Conservation (phyloP, 2,113 vertebrate species). For the Xiphophorus hellerii region DNA sequence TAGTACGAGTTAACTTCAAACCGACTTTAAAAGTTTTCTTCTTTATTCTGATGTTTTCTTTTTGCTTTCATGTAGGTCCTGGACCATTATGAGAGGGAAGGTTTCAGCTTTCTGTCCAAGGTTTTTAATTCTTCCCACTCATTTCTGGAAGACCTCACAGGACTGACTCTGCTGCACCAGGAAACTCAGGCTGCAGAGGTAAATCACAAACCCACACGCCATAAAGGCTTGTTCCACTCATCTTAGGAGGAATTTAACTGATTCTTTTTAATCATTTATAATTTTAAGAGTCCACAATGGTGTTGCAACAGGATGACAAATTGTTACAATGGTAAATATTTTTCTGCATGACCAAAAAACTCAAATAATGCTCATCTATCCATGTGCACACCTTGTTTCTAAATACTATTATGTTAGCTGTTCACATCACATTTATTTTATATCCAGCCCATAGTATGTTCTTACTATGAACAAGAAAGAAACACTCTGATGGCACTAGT, state of each 20-base stretch:
- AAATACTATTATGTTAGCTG: no score
- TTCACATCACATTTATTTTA: no score
- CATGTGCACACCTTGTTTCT: no score
- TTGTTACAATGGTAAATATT: no score
- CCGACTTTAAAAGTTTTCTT: not conserved
- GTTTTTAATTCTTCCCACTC: conserved; percentile 99
- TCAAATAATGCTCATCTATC: no score
- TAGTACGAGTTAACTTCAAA: not conserved
- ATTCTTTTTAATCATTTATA: no score
- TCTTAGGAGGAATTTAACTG: not conserved
- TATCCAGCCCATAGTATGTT: no score
- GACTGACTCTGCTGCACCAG: conserved; percentile 94
- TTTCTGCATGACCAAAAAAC: no score
- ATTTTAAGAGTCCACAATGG: not conserved
- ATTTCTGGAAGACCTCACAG: conserved; percentile 97
- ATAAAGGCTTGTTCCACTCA: not conserved
- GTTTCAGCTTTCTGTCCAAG: conserved; percentile 91
- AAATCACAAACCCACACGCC: conserved; percentile 46
- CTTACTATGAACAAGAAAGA: no score
- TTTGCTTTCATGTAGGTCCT: conserved; percentile 83
- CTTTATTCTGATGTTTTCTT: not conserved
- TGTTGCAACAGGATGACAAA: no score
- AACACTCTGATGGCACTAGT: no score
- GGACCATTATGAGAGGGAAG: conserved; percentile 91
- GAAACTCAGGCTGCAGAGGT: conserved; percentile 99